Base-by-base conservation (phyloP, 64 coral and sea anemone species). In the Montipora cactus region DNA sequence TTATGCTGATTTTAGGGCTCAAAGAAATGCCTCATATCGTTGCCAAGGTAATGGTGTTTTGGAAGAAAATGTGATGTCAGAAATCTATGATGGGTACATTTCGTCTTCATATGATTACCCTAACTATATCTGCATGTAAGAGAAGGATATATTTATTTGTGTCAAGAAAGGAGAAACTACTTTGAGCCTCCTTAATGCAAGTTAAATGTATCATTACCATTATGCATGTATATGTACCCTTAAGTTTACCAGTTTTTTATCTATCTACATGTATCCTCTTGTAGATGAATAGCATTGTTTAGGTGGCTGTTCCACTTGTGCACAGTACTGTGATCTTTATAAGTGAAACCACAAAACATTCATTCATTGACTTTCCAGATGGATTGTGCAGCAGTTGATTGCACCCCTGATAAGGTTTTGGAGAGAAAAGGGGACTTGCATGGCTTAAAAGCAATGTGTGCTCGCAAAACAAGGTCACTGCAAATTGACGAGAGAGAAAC, bases 311-410 rank as follows among this genome's bases (percentile, higher is more conserved):
- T 12, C 59, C 14, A 64, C 59, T 64, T 64, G 59, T 64, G 59
- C 13, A 64, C 59, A 64, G 14, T 14, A 64, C 19, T 15, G 59
- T 64, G 59, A 64, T 64, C 8, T 64, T 64, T 64, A 19, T 4
- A 64, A 64, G 9, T 64, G 59, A 64, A 64, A 64, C 59, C 59
- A 64, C 59, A 64, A 64, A 64, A 64, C 59, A 64, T 64, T 10
- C 59, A 19, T 52, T 79, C 5, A 15, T 64, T 82, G 59, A 82
- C 80, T 94, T 47, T 78, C 23, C 45, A 81, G 92, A 93, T 88
- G 76, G 83, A 93, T 57, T 89, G 78, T 84, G 78, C 77, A 74
- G 87, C 79, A 82, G 20, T 94, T 71, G 52, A 77, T 67, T 85
- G 50, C 57, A 89, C 93, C 66, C 85, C 87, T 49, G 57, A 93